These are phyloP conservation scores for Pitangus sulphuratus DNA, from an alignment of 2,797 vertebrate genomes.

Conservation along the genomic window DNA sequence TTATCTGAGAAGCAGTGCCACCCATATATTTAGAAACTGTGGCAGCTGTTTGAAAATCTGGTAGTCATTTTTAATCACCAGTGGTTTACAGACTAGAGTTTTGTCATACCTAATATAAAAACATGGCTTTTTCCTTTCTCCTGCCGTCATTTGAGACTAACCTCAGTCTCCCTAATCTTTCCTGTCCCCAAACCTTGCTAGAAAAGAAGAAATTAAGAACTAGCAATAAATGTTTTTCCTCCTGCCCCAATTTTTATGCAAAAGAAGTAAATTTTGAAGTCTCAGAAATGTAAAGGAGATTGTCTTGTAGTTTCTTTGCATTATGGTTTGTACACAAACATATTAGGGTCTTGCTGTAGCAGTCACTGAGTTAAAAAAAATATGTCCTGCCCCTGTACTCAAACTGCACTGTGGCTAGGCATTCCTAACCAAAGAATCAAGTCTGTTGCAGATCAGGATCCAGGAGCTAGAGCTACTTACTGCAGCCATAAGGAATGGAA, in stretches of 20 bases:
- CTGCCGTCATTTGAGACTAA: not conserved
- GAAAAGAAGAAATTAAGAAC: not conserved
- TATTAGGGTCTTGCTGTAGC: not conserved
- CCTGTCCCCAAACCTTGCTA: not conserved
- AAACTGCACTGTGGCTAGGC: not conserved
- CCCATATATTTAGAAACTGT: constrained; percentile 45
- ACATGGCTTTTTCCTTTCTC: not conserved
- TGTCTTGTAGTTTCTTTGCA: not conserved
- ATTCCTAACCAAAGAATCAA: not conserved
- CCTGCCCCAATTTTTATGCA: not conserved
- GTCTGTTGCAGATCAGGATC: not conserved
- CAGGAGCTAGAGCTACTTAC: not conserved
- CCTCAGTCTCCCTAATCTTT: not conserved
- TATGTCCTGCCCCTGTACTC: not conserved
- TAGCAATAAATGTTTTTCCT: not conserved
- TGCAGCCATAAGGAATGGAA: not conserved
- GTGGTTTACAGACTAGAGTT: not conserved
- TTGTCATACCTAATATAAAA: not conserved
- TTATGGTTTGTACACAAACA: not conserved
- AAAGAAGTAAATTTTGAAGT: not conserved
- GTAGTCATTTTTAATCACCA: not conserved
- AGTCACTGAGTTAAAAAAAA: not conserved
- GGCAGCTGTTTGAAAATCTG: constrained; percentile 31
- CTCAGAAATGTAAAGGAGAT: not conserved
- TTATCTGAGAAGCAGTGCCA: constrained; percentile 21